Percentiles rank a stretch among this genome's conserved stretches.
phyloP scores from a whole-genome alignment of 2,888 invertebrate species.

The Ophraella communa region DNA sequence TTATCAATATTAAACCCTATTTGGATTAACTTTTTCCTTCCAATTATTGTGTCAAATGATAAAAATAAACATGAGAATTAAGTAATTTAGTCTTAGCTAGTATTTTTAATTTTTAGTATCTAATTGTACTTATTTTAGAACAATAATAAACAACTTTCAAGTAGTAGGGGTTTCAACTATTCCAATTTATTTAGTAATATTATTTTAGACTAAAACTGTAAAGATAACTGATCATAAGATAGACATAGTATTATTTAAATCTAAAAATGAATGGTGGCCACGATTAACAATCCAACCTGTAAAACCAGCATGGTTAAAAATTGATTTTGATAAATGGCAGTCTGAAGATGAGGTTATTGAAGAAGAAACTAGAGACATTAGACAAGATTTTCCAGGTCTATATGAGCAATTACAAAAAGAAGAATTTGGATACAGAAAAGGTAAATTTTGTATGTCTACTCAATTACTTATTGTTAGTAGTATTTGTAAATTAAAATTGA shows the following conservation, averaged over 20 bases:
- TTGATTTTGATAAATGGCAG: slow-evolving; percentile 92
- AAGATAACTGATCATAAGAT: slow-evolving; percentile 78
- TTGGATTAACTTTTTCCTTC: no score
- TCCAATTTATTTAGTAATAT: slow-evolving; percentile 1
- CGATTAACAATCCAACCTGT: slow-evolving; percentile 79
- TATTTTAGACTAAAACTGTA: slow-evolving; percentile 36
- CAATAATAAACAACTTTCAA: no score
- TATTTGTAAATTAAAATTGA: no score
- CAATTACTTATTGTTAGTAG: no score
- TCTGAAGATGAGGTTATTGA: slow-evolving; percentile 74
- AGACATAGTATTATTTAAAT: slow-evolving; percentile 76
- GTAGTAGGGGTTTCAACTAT: no score
- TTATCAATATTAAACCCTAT: no score
- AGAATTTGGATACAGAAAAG: slow-evolving; percentile 79
- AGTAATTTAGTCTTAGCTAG: no score
- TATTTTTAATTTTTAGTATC: no score
- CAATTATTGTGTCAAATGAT: no score
- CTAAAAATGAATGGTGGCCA: slow-evolving; percentile 79
- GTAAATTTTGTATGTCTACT: no score
- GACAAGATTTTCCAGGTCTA: slow-evolving; percentile 79
- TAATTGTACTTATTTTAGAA: no score
- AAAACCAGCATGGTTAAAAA: slow-evolving; percentile 91
- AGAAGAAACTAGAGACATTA: slow-evolving; percentile 71
- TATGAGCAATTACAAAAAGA: slow-evolving; percentile 76
- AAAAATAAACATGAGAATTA: no score